Evolutionary conservation across 2,888 invertebrate species (phyloP), one percentile per base, ranked within the genome.

Genomic region (Corbicula japonica): DNA sequence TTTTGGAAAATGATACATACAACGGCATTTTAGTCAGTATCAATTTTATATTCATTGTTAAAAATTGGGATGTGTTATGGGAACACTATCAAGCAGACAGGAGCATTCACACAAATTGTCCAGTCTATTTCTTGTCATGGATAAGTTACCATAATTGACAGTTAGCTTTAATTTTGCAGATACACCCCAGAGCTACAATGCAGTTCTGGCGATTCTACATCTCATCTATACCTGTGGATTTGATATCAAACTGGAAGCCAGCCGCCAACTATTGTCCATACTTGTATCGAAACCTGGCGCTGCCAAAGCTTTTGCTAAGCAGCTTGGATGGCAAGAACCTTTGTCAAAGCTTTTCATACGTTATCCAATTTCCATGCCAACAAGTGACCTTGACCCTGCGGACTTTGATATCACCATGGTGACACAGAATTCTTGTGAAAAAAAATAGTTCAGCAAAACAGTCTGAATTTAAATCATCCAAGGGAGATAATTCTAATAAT

Each of bases 291-390:
- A 89, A 62, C 69, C 86, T 3, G 86, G 76, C 21, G 88, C 92
- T n/a, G 87, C 92, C 44, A 91, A 89, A 79, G 77, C 85, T 60
- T 90, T 94, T 72, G 91, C 92, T 30, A 91, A 92, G 63, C 93
- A 92, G 73, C 83, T 92, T 4, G 91, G 95, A 6, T 95, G 95
- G 95, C 95, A 95, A 88, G 95, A 95, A 85, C 95, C 88, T 5
- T 65, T 93, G 18, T 86, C 89, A 28, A 89, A 91, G 34, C 86
- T 93, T 3, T 88, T 92, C 52, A 89, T 91, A 23, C 84, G 86
- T 52, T 65, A 76, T 18, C 80, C 82, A n/a, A 48, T 78, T 32
- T 32, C 74, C 26, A 28, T 41, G 58, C 69, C 58, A 69, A 69
- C 70, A 0, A 65, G 52, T 65, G 73, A 69, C 60, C 44, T 41